Percentiles rank a stretch among this genome's conserved stretches.
Evolutionary conservation across 2,113 vertebrate genomes (phyloP).

Genomic region (Amia ocellicauda): DNA sequence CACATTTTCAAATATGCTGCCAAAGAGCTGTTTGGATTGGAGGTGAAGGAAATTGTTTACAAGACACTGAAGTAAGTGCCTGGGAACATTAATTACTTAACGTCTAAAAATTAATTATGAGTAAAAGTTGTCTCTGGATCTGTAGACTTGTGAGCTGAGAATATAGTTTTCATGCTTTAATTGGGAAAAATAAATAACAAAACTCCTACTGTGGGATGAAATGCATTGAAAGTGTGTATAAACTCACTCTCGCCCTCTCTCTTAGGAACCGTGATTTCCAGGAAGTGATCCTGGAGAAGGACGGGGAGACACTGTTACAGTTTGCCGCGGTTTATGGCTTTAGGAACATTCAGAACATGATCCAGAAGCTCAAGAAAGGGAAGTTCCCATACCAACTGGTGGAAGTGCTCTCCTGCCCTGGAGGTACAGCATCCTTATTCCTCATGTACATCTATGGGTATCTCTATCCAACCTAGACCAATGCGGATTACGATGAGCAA

Average conservation of each 20-base stretch:
- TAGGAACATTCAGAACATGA: constrained; percentile 89
- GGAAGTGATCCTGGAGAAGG: constrained; percentile 86
- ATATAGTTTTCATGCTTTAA: too few species aligned
- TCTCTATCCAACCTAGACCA: too few species aligned
- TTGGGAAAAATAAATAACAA: too few species aligned
- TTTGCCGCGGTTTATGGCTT: constrained; percentile 92
- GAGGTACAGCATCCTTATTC: constrained; percentile 76
- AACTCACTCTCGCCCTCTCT: neutral
- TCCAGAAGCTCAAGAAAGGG: constrained; percentile 85
- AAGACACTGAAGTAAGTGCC: constrained; percentile 74
- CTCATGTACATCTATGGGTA: too few species aligned
- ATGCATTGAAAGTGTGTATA: too few species aligned
- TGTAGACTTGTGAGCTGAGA: too few species aligned
- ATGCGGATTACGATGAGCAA: too few species aligned
- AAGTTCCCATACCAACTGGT: constrained; percentile 86
- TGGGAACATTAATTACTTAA: too few species aligned
- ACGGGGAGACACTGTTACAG: constrained; percentile 83
- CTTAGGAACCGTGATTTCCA: constrained; percentile 93
- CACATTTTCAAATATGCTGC: constrained; percentile 86
- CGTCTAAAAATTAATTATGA: too few species aligned
- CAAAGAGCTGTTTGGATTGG: constrained; percentile 83
- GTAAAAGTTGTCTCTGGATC: too few species aligned
- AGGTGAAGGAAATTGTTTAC: constrained; percentile 82
- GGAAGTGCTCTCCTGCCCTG: constrained; percentile 90
- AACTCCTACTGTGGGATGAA: too few species aligned